phyloP scores from a whole-genome alignment of 35 echinoderm and acorn worm species.

The Heliocidaris erythrogramma region DNA sequence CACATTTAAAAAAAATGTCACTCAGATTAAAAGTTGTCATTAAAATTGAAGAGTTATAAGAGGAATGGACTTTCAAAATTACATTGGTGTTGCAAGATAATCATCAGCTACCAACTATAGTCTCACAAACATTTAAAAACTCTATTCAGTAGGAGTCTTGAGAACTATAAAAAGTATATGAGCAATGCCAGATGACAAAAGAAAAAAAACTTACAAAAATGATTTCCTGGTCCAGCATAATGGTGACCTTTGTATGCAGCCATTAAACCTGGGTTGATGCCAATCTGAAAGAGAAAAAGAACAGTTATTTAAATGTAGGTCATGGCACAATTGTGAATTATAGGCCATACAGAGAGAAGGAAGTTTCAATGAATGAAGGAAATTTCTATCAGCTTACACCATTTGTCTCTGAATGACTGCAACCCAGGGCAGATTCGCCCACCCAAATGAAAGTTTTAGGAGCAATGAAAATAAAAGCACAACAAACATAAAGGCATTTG shows the following conservation, averaged over 20 bases:
- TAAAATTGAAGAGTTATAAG: too few relatives aligned
- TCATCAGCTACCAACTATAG: too few relatives aligned
- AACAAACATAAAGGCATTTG: background rate
- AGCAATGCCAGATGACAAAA: too few relatives aligned
- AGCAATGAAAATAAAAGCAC: background rate
- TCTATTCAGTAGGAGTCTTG: too few relatives aligned
- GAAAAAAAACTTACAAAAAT: slow-evolving; percentile 86
- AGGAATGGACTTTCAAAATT: too few relatives aligned
- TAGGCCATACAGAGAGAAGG: background rate
- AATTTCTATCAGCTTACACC: background rate
- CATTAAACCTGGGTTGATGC: slow-evolving; percentile 98
- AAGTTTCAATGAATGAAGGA: background rate
- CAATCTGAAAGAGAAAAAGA: slow-evolving; percentile 80
- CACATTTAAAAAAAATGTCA: too few relatives aligned
- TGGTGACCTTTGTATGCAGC: slow-evolving; percentile 99
- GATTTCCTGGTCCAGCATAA: slow-evolving; percentile 99
- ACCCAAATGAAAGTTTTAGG: background rate
- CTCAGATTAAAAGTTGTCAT: too few relatives aligned
- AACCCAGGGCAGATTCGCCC: background rate
- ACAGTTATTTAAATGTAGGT: background rate
- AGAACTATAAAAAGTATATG: background rate
- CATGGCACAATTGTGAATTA: background rate
- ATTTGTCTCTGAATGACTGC: background rate
- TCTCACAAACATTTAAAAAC: too few relatives aligned
- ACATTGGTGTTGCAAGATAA: too few relatives aligned